Evolutionary conservation across 2,797 vertebrate genomes (phyloP).

Genomic region (Pseudopleuronectes americanus): DNA sequence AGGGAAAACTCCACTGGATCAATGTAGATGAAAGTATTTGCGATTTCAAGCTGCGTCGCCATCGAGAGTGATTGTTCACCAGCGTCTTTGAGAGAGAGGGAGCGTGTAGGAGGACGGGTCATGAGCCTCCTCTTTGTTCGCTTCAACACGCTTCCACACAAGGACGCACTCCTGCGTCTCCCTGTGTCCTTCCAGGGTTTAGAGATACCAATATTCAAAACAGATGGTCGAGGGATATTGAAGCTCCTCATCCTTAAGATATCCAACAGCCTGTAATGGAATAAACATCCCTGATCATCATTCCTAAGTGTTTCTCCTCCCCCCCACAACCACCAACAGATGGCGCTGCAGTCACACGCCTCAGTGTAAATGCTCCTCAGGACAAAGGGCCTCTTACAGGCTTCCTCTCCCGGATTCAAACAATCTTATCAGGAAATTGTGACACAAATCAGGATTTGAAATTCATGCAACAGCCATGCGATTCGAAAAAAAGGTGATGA

Average conservation of each 20-base stretch:
- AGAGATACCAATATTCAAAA: conserved; percentile 15
- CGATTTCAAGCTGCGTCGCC: conserved; percentile 45
- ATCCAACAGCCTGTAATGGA: conserved; percentile 10
- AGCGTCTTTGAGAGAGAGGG: conserved; percentile 45
- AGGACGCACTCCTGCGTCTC: conserved; percentile 17
- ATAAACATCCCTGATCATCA: conserved; percentile 12
- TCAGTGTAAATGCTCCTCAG: conserved; percentile 7
- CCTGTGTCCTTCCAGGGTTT: conserved; percentile 1
- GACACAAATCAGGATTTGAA: conserved; percentile 37
- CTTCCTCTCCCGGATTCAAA: background rate
- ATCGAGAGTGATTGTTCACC: conserved; percentile 38
- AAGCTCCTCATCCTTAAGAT: conserved; percentile 31
- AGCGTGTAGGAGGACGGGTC: conserved; percentile 73
- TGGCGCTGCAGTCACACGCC: conserved; percentile 71
- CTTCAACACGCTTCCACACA: conserved; percentile 28
- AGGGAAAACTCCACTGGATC: conserved; percentile 4
- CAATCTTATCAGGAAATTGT: conserved; percentile 26
- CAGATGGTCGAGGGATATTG: conserved; percentile 38
- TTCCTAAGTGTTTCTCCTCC: conserved; percentile 12
- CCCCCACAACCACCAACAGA: conserved; percentile 60
- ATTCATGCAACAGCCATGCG: conserved; percentile 12
- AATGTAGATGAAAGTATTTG: conserved; percentile 27
- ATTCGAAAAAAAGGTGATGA: conserved; percentile 4
- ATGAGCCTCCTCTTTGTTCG: conserved; percentile 67
- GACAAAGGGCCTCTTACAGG: conserved; percentile 59